Conservation (phyloP, 2,797 vertebrate genomes). For the Acipenser oxyrinchus region DNA sequence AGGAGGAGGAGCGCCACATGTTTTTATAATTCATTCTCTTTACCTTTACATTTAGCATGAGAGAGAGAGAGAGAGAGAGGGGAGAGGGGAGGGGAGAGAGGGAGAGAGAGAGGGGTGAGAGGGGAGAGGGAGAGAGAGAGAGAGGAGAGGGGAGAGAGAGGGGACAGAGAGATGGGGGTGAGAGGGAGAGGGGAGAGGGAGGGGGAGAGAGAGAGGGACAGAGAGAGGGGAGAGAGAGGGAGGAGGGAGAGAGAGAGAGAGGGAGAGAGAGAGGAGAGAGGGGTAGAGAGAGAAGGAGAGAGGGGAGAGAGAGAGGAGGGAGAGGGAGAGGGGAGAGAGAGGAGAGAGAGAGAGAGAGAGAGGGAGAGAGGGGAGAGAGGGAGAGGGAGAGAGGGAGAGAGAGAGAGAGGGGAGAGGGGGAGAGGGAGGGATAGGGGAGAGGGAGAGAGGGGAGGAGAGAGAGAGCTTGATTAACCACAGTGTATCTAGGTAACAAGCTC, state of each 20-base stretch:
- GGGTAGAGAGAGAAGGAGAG: conserved; percentile 2
- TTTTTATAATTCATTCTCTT: too few relatives aligned
- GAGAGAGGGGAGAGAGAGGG: too few relatives aligned
- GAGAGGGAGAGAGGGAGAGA: neutral
- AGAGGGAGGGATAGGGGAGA: too few relatives aligned
- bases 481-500: too few relatives aligned
- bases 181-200: neutral
- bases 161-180: conserved; percentile 20
- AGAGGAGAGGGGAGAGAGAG: conserved; percentile 8
- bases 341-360: conserved; percentile 18
- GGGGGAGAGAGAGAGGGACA: neutral
- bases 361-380: neutral
- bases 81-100: neutral
- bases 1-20: too few relatives aligned
- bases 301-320: conserved; percentile 3
- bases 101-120: neutral
- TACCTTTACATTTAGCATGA: too few relatives aligned
- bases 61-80: neutral
- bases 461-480: too few relatives aligned
- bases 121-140: conserved; percentile 3
- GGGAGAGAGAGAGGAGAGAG: neutral
- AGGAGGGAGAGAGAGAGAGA: conserved; percentile 6
- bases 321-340: conserved; percentile 8
- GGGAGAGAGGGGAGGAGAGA: too few relatives aligned
- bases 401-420: too few relatives aligned